Base-by-base conservation (phyloP, 2,113 vertebrate species). In the Aepyceros melampus region DNA sequence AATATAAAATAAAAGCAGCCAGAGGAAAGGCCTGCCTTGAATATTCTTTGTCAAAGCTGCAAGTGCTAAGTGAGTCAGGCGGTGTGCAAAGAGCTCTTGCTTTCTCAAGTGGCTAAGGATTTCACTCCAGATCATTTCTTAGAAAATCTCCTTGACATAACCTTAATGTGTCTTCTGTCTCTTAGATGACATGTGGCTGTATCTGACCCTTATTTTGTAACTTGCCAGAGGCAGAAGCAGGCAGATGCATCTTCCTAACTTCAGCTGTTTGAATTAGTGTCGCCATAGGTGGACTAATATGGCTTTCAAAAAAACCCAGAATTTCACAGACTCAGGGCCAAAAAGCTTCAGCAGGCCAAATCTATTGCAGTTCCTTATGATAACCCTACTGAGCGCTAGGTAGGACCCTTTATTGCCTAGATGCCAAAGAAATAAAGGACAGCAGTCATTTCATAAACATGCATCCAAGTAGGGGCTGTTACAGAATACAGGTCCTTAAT, bases 201-300 rank as follows among this genome's bases (percentile, higher is more conserved):
- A 47, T 29, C 84, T 62, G 67, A 79, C 45, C 31, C 51, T 88
- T 89, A 85, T 88, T 96, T 90, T 95, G 67, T 47, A 49, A 51
- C 40, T 79, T 84, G 71, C 43, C 62, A 89, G 83, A 95, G 67
- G 82, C 47, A 92, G 58, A 67, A 94, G 47, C 45, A 90, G 83
- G 27, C 74, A 94, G 67, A 94, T 85, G n/a, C 17, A 36, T 83
- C 64, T 95, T 96, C 91, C 31, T 95, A 97, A 97, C 92, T 96
- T 53, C 29, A 89, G 85, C 21, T 55, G 10, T 88, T 95, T 98
- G 55, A 60, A 94, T 97, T 60, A 87, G n/a, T 91, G 62, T 84
- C 62, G 7, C n/a, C 29, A 40, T 85, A 87, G 95, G 29, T 95
- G 33, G 55, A 81, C 85, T 91, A 81, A 49, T 45, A 33, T 0